These are phyloP conservation scores for Rhinichthys klamathensis DNA, from an alignment of 2,113 vertebrate genomes.

Conservation along the genomic window DNA sequence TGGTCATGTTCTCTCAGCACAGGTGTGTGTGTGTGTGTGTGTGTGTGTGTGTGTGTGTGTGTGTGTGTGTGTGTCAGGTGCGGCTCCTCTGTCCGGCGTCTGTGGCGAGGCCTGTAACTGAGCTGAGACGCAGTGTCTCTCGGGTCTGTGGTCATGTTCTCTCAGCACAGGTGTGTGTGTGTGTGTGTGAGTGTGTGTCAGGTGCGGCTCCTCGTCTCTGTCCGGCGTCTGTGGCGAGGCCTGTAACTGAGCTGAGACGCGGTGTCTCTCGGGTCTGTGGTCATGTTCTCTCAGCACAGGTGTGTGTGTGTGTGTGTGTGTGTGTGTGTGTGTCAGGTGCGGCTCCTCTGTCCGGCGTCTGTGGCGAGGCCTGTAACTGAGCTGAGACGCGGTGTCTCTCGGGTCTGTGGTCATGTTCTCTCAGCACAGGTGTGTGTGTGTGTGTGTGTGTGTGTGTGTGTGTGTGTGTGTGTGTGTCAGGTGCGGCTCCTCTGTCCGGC, in stretches of 20 bases:
- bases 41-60: not conserved
- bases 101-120: not conserved
- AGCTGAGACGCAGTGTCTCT: too few relatives aligned
- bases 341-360: not conserved
- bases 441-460: too few relatives aligned
- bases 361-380: not conserved
- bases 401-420: constrained; percentile 19
- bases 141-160: too few relatives aligned
- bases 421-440: too few relatives aligned
- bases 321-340: constrained; percentile 4
- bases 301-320: not conserved
- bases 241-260: too few relatives aligned
- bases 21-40: too few relatives aligned
- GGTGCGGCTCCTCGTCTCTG: not conserved
- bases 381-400: too few relatives aligned
- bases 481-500: not conserved
- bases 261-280: constrained; percentile 27
- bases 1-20: not conserved
- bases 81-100: not conserved
- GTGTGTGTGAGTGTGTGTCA: constrained; percentile 24
- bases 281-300: too few relatives aligned
- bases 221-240: not conserved
- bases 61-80: constrained; percentile 12
- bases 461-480: constrained; percentile 15
- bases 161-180: too few relatives aligned